Evolutionary conservation across 1,140 invertebrate genomes (phyloP), one percentile per base, ranked within the genome.

Genomic region (Xylocopa sonorina): DNA sequence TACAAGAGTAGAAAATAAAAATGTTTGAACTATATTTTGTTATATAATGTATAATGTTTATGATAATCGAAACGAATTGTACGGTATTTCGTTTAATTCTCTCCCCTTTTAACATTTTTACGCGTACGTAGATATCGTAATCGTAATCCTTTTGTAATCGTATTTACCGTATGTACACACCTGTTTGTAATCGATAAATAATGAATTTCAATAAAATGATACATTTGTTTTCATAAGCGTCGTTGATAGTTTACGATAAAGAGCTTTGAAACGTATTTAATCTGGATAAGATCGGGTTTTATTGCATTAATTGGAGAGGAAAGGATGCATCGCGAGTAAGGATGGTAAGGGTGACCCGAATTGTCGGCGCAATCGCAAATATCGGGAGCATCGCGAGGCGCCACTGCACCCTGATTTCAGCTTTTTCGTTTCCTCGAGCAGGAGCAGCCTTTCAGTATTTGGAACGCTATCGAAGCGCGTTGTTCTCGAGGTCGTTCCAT

Each of bases 321-420:
- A 63, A 21, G 64, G 1, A 24, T 5, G 29, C n/a, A 14, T n/a
- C n/a, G n/a, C 3, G 3, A 41, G 43, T 18, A 67, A 32, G 16
- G 24, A 38, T 29, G 62, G 43, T 43, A 66, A 55, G 50, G 24
- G 18, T 32, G 21, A 6, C 4, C 12, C 27, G n/a, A 53, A 24
- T 64, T 32, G 46, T 75, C 50, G 64, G 83, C 83, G 83, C 83
- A 85, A 84, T 84, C 83, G 83, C 83, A 73, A 69, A 53, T 77
- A 75, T 60, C 46, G 41, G 58, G 50, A 53, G 53, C 48, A 76
- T 69, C 60, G 82, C 64, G 80, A 73, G 83, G 84, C 84, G 83
- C 83, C 83, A 78, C 79, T 63, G 64, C 78, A 57, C 53, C 41
- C 66, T 60, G 73, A 73, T 81, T 78, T 69, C 29, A 58, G 74